phyloP scores from a whole-genome alignment of 2,113 vertebrate species.

The Pomatostomus ruficeps region DNA sequence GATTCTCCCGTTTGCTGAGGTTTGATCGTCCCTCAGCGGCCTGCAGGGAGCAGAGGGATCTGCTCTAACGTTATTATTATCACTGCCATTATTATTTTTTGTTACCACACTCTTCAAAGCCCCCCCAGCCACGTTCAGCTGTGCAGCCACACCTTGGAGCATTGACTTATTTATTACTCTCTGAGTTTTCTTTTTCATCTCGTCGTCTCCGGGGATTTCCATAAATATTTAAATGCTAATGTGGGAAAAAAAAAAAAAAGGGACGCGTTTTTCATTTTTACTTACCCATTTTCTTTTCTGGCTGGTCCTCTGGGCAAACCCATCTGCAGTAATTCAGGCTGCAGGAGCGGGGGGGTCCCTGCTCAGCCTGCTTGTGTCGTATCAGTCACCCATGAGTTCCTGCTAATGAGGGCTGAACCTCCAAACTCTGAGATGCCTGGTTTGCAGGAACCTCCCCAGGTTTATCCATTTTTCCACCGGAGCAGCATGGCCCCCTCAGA shows the following conservation, averaged over 20 bases:
- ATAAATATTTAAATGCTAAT: constrained; percentile 54
- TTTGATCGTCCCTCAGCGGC: neutral
- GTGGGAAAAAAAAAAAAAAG: neutral
- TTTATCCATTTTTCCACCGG: neutral
- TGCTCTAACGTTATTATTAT: neutral
- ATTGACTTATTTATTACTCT: constrained; percentile 20
- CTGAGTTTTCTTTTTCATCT: constrained; percentile 28
- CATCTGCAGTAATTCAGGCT: neutral
- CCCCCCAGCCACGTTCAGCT: neutral
- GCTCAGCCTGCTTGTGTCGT: neutral
- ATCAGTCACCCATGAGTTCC: neutral
- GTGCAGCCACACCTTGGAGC: constrained; percentile 28
- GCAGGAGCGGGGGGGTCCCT: neutral
- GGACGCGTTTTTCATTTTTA: neutral
- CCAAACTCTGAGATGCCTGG: neutral
- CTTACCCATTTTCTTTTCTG: constrained; percentile 6
- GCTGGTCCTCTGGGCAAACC: constrained; percentile 31
- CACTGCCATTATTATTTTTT: neutral
- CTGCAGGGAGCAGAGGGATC: neutral
- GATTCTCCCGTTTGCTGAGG: neutral
- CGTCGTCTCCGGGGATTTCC: constrained; percentile 25
- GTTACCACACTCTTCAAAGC: neutral
- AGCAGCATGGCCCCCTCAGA: neutral
- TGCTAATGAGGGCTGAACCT: neutral
- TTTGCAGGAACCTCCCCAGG: neutral